These are phyloP conservation scores for Lutjanus campechanus DNA, from an alignment of 2,797 vertebrate species.

Conservation along the genomic window DNA sequence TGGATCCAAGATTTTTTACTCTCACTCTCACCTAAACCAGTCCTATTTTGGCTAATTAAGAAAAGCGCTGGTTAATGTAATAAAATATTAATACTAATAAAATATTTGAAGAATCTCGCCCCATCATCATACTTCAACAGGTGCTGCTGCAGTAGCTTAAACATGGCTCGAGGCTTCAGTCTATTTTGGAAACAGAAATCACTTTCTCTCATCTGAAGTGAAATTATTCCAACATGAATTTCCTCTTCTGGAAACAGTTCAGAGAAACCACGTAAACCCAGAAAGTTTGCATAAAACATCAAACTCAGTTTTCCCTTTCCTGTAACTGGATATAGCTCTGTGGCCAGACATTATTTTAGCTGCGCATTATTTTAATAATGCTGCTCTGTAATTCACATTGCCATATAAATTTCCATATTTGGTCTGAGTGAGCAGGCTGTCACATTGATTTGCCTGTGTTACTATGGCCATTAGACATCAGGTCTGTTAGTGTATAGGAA, in stretches of 20 bases:
- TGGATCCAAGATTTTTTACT: not conserved
- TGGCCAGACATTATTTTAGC: constrained; percentile 51
- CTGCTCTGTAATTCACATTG: constrained; percentile 12
- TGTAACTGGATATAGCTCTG: constrained; percentile 41
- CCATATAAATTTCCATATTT: constrained; percentile 26
- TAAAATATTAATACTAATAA: constrained; percentile 49
- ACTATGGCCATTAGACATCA: not conserved
- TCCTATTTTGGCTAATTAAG: not conserved
- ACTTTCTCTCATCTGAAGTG: constrained; percentile 43
- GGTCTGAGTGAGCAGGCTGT: constrained; percentile 2
- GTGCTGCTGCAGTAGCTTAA: constrained; percentile 46
- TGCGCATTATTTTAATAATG: constrained; percentile 34
- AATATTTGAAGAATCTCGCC: constrained; percentile 40
- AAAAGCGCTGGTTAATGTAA: constrained; percentile 9
- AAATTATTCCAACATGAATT: constrained; percentile 57
- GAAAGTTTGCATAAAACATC: constrained; percentile 50
- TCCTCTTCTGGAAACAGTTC: constrained; percentile 58
- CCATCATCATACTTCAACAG: constrained; percentile 47
- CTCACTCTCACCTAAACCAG: not conserved
- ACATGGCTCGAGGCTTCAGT: constrained; percentile 29
- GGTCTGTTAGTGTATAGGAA: not conserved
- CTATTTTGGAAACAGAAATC: constrained; percentile 48
- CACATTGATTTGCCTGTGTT: not conserved
- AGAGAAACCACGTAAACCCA: constrained; percentile 46
- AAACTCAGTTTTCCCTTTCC: constrained; percentile 32